Conservation (phyloP, 2,888 invertebrate species). For the Ditula angustiorana region DNA sequence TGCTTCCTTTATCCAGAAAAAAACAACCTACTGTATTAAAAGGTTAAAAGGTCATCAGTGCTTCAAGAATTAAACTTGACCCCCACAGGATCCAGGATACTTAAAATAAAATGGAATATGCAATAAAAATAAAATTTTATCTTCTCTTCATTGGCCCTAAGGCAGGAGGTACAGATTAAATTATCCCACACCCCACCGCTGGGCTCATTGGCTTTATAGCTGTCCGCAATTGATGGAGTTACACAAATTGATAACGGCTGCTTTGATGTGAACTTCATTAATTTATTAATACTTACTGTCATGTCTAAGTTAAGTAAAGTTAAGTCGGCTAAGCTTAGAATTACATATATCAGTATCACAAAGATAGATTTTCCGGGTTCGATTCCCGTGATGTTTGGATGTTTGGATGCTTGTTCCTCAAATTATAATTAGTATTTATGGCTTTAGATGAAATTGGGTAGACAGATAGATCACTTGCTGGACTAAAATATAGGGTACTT, state of each 20-base stretch:
- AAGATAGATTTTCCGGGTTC: too few species aligned
- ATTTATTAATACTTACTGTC: slow-evolving; percentile 38
- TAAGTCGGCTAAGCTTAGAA: too few species aligned
- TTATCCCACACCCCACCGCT: slow-evolving; percentile 27
- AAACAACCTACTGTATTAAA: neutral
- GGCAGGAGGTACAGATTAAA: slow-evolving; percentile 33
- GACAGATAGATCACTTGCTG: too few species aligned
- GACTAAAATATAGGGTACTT: too few species aligned
- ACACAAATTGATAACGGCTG: slow-evolving; percentile 30
- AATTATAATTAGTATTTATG: too few species aligned
- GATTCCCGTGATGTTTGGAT: too few species aligned
- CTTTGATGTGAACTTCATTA: slow-evolving; percentile 34
- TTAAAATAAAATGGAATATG: slow-evolving; percentile 49
- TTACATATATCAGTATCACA: too few species aligned
- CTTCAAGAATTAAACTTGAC: neutral
- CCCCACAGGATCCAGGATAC: slow-evolving; percentile 15
- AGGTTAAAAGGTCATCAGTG: neutral
- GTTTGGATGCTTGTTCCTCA: too few species aligned
- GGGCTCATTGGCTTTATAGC: slow-evolving; percentile 26
- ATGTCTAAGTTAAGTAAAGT: too few species aligned
- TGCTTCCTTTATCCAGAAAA: too few species aligned
- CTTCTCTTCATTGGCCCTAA: slow-evolving; percentile 61
- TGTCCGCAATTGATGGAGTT: slow-evolving; percentile 33
- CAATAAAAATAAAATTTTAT: slow-evolving; percentile 66
- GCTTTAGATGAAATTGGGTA: too few species aligned